Conservation (phyloP, 2,888 invertebrate genomes). For the Eupelmus urozonus region DNA sequence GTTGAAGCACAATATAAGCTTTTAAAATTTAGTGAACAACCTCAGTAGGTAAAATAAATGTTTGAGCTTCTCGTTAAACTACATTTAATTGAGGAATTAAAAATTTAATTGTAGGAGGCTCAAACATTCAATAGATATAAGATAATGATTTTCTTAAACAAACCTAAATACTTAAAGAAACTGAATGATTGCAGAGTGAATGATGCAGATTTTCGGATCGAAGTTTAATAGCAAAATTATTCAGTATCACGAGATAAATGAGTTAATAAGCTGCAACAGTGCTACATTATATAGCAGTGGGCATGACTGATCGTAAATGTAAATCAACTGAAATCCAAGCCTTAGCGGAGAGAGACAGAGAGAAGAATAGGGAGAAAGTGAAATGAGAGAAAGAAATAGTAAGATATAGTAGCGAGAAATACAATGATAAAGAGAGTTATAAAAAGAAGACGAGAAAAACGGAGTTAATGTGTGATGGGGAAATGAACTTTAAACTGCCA, state of each 20-base stretch:
- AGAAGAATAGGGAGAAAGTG: constrained; percentile 5
- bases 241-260: constrained; percentile 67
- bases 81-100: too few species aligned
- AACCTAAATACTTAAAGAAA: background rate
- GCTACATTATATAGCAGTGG: constrained; percentile 55
- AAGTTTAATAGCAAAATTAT: constrained; percentile 63
- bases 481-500: constrained; percentile 49
- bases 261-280: constrained; percentile 69
- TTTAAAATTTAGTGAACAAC: too few species aligned
- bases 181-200: background rate
- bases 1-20: too few species aligned
- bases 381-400: too few species aligned
- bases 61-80: too few species aligned
- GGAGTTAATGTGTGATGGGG: background rate
- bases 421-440: too few species aligned
- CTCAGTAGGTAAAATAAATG: background rate
- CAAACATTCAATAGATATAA: too few species aligned
- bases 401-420: too few species aligned
- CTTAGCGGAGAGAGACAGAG: background rate
- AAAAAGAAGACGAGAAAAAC: background rate
- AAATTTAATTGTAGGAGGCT: too few species aligned
- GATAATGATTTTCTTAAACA: too few species aligned
- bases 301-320: constrained; percentile 71
- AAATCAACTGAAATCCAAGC: constrained; percentile 63
- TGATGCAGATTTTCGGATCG: constrained; percentile 16